These are phyloP conservation scores for Okamejei kenojei DNA, from an alignment of 2,797 vertebrate genomes.

Conservation along the genomic window DNA sequence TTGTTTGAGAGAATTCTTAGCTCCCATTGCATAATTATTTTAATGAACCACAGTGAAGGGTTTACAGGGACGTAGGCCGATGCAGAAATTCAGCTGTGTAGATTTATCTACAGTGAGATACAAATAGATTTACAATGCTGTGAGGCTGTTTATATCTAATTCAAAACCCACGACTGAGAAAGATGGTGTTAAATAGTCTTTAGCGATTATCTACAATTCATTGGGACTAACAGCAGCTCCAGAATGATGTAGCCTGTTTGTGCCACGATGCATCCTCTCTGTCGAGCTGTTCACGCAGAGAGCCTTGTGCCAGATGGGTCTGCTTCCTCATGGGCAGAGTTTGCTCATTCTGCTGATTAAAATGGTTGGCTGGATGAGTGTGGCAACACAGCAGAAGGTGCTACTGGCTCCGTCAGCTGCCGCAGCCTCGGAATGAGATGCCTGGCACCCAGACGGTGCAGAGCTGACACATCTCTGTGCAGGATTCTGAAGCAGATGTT, in stretches of 20 bases:
- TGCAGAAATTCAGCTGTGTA: background rate
- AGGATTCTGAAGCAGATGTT: background rate
- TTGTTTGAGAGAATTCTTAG: too few species aligned
- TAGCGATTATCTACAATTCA: background rate
- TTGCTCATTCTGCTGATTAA: slow-evolving; percentile 6
- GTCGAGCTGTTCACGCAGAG: background rate
- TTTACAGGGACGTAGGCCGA: background rate
- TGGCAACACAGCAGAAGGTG: background rate
- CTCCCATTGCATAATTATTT: background rate
- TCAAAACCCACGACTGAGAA: background rate
- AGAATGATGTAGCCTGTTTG: background rate
- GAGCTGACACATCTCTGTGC: background rate
- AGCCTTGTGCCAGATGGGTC: background rate
- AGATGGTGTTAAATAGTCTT: too few species aligned
- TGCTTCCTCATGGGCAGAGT: background rate
- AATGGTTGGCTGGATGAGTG: background rate
- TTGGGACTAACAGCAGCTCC: background rate
- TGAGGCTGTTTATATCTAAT: background rate
- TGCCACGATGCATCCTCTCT: background rate
- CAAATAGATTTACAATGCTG: background rate
- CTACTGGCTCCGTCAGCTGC: background rate
- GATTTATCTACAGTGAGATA: background rate
- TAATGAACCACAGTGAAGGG: background rate
- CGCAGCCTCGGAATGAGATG: background rate
- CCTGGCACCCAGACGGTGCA: background rate